Conservation (phyloP, 1,140 invertebrate genomes). For the Lepidurus apus region DNA sequence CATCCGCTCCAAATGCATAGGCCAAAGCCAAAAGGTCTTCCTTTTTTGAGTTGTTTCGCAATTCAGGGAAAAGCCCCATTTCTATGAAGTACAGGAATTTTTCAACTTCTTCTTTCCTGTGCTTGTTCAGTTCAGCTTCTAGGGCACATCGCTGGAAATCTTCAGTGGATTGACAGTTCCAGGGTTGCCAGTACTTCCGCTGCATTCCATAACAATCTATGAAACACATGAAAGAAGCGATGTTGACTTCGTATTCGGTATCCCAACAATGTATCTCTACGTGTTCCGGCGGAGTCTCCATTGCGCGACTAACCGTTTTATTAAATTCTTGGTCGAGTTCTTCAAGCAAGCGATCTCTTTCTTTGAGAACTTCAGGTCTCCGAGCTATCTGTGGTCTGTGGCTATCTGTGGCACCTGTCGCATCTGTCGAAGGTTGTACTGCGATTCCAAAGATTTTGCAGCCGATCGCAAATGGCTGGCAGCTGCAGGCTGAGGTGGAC, state of each 20-base stretch:
- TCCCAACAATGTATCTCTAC: no score
- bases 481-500: not conserved
- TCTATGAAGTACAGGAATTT: not conserved
- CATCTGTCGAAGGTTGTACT: not conserved
- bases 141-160: no score
- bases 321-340: no score
- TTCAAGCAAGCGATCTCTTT: not conserved
- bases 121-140: no score
- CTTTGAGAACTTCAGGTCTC: not conserved
- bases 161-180: no score
- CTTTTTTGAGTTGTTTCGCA: not conserved
- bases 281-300: no score
- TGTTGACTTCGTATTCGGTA: no score
- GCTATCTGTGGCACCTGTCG: not conserved
- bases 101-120: no score
- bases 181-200: no score
- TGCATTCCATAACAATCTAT: no score
- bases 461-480: not conserved
- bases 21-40: not conserved
- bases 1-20: not conserved
- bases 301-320: no score
- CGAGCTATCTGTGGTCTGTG: not conserved
- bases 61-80: not conserved
- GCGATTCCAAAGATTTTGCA: not conserved
- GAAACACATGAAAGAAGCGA: no score